Conservation (phyloP, 2,113 vertebrate species). For the Hymenochirus boettgeri region DNA sequence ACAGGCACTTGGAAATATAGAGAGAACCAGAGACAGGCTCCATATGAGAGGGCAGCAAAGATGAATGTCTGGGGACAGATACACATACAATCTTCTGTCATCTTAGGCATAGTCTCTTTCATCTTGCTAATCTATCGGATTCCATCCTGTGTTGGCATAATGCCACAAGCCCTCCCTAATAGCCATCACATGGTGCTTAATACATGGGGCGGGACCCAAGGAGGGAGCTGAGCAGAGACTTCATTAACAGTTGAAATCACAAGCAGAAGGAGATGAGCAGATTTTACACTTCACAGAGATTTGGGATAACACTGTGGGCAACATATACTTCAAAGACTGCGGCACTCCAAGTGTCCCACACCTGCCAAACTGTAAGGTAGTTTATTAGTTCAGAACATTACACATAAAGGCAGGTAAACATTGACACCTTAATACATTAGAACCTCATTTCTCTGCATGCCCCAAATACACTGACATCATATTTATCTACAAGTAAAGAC, state of each 20-base stretch:
- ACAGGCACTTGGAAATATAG: neutral
- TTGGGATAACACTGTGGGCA: neutral
- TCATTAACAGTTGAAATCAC: neutral
- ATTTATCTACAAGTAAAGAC: too few relatives aligned
- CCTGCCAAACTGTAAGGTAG: neutral
- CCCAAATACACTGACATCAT: too few relatives aligned
- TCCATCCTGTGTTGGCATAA: neutral
- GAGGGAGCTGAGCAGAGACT: constrained; percentile 7
- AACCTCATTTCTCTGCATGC: too few relatives aligned
- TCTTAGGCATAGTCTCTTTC: constrained; percentile 5
- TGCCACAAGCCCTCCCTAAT: constrained; percentile 10
- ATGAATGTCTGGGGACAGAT: neutral
- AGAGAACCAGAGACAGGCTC: constrained; percentile 5
- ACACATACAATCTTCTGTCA: neutral
- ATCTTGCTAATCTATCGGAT: constrained; percentile 12
- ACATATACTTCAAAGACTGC: neutral
- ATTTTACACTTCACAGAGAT: constrained; percentile 5
- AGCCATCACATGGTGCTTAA: constrained; percentile 7
- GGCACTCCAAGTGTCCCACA: constrained; percentile 2
- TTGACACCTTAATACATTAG: too few relatives aligned
- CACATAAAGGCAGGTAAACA: too few relatives aligned
- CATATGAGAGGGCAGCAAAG: constrained; percentile 5
- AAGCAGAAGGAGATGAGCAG: constrained; percentile 5
- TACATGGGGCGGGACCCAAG: neutral
- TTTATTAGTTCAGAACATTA: neutral